Evolutionary conservation across 2,797 vertebrate genomes (phyloP).

Genomic region (Eutrigla gurnardus): DNA sequence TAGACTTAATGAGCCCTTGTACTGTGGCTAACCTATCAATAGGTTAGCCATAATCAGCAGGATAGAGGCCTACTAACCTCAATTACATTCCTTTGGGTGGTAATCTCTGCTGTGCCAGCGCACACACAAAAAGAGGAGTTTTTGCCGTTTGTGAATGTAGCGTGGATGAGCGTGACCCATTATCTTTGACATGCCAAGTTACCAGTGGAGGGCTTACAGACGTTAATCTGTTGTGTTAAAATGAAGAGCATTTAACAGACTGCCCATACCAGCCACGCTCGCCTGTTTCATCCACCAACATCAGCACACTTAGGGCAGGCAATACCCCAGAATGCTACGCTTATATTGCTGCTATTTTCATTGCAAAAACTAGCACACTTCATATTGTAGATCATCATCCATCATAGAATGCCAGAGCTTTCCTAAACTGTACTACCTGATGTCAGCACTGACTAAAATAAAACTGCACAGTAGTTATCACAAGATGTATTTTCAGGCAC

Average conservation of each 20-base stretch:
- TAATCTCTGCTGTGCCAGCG: slow-evolving; percentile 33
- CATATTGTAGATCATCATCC: neutral
- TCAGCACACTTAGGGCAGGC: slow-evolving; percentile 4
- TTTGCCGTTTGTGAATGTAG: slow-evolving; percentile 37
- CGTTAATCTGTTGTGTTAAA: slow-evolving; percentile 67
- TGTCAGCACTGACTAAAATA: slow-evolving; percentile 9
- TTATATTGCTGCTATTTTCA: neutral
- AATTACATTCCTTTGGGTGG: slow-evolving; percentile 55
- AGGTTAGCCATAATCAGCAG: slow-evolving; percentile 55
- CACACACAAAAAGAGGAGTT: slow-evolving; percentile 28
- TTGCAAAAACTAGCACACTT: neutral
- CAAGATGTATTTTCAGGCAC: slow-evolving; percentile 1
- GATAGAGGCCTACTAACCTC: slow-evolving; percentile 67
- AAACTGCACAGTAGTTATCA: slow-evolving; percentile 9
- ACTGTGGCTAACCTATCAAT: slow-evolving; percentile 51
- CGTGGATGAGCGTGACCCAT: slow-evolving; percentile 58
- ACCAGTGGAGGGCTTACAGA: slow-evolving; percentile 57
- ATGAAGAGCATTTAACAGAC: slow-evolving; percentile 62
- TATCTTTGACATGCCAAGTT: slow-evolving; percentile 65
- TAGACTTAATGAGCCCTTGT: slow-evolving; percentile 38
- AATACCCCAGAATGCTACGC: neutral
- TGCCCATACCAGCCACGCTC: slow-evolving; percentile 13
- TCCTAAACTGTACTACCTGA: neutral
- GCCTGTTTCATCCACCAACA: slow-evolving; percentile 20
- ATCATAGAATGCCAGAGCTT: neutral